phyloP scores from a whole-genome alignment of 2,888 invertebrate species.

The Eupithecia tripunctaria region DNA sequence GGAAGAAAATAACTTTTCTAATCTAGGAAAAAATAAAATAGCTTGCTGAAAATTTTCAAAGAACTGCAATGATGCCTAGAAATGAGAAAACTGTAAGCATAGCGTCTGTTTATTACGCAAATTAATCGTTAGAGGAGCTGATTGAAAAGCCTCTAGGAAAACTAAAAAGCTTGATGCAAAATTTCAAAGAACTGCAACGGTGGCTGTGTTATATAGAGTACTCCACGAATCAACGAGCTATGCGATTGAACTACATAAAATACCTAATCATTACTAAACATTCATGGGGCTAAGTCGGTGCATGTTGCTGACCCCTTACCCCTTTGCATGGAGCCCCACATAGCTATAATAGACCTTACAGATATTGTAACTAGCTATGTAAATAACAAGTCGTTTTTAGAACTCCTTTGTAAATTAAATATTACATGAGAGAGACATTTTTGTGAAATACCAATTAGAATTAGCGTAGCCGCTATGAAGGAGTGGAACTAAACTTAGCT shows the following conservation, averaged over 20 bases:
- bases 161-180: neutral
- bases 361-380: too few species aligned
- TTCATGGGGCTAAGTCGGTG: too few species aligned
- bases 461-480: neutral
- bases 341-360: too few species aligned
- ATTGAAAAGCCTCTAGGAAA: neutral
- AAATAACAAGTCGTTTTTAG: neutral
- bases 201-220: neutral
- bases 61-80: too few species aligned
- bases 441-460: neutral
- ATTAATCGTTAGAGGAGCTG: neutral
- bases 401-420: neutral
- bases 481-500: too few species aligned
- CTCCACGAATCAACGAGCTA: neutral
- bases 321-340: too few species aligned
- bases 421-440: neutral
- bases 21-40: too few species aligned
- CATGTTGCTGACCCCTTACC: too few species aligned
- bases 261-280: too few species aligned
- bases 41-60: too few species aligned
- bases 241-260: too few species aligned
- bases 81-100: neutral
- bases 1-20: too few species aligned
- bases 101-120: neutral
- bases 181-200: neutral